These are phyloP conservation scores for Hippocampus mohnikei DNA, from an alignment of 2,113 vertebrate species.

Conservation along the genomic window DNA sequence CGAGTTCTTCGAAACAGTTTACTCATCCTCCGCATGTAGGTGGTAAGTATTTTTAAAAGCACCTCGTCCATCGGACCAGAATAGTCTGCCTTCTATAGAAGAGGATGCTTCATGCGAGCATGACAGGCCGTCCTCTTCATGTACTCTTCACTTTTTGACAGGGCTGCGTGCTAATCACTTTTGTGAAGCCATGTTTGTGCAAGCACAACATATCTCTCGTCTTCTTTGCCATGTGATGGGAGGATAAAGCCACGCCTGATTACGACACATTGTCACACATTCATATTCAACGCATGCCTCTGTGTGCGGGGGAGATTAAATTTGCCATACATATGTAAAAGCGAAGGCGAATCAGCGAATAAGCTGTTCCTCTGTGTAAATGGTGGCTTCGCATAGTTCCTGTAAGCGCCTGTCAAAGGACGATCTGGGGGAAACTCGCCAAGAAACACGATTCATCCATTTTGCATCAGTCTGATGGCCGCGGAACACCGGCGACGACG, in stretches of 20 bases:
- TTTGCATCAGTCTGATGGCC: slow-evolving; percentile 63
- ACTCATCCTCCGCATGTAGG: slow-evolving; percentile 1
- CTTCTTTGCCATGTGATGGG: neutral
- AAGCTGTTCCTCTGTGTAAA: slow-evolving; percentile 47
- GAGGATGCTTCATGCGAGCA: slow-evolving; percentile 9
- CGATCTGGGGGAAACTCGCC: slow-evolving; percentile 47
- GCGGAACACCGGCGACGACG: slow-evolving; percentile 39
- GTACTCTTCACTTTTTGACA: slow-evolving; percentile 38
- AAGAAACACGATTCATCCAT: slow-evolving; percentile 47
- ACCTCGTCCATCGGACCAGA: neutral
- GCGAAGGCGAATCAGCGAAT: neutral
- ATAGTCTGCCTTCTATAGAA: slow-evolving; percentile 16
- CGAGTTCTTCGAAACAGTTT: neutral
- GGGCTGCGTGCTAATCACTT: slow-evolving; percentile 54
- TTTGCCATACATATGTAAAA: slow-evolving; percentile 36
- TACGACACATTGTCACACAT: slow-evolving; percentile 14
- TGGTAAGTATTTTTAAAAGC: slow-evolving; percentile 20
- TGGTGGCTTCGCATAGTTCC: slow-evolving; percentile 45
- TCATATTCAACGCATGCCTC: slow-evolving; percentile 36
- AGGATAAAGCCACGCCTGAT: neutral
- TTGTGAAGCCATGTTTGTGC: slow-evolving; percentile 43
- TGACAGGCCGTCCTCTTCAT: slow-evolving; percentile 52
- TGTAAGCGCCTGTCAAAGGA: slow-evolving; percentile 32
- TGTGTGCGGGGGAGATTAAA: slow-evolving; percentile 38
- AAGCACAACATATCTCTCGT: slow-evolving; percentile 43